Conservation (phyloP, 2,113 vertebrate genomes). For the Pomatorhinus ruficollis region DNA sequence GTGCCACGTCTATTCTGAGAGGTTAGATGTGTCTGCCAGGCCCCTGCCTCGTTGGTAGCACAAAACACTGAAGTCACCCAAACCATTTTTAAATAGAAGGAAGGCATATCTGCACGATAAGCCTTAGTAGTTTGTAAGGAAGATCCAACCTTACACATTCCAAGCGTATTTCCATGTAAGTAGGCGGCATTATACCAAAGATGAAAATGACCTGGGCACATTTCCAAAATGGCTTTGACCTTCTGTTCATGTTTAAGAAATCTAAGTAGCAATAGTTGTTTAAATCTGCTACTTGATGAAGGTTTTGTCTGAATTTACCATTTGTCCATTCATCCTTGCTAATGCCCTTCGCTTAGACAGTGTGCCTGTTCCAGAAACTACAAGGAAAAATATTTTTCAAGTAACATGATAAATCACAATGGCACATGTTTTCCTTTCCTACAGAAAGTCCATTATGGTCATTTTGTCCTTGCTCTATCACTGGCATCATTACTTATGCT, state of each 20-base stretch:
- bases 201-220: neutral
- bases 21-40: neutral
- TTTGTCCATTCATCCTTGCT: neutral
- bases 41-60: neutral
- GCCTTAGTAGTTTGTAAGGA: slow-evolving; percentile 3
- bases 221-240: slow-evolving; percentile 4
- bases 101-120: slow-evolving; percentile 6
- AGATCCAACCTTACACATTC: slow-evolving; percentile 23
- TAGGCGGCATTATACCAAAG: slow-evolving; percentile 32
- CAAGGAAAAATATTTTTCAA: slow-evolving; percentile 47
- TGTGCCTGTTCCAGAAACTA: slow-evolving; percentile 11
- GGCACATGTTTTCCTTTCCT: slow-evolving; percentile 42
- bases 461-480: slow-evolving; percentile 71
- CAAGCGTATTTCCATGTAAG: neutral
- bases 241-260: neutral
- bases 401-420: slow-evolving; percentile 36
- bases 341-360: neutral
- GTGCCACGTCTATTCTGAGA: slow-evolving; percentile 7
- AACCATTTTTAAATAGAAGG: slow-evolving; percentile 39
- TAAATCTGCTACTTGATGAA: neutral
- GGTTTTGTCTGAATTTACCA: neutral
- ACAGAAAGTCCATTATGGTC: slow-evolving; percentile 62
- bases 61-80: slow-evolving; percentile 5
- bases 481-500: slow-evolving; percentile 73
- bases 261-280: neutral